Conservation (phyloP, 2,888 invertebrate species). For the Imbricaverruca yamaguchii region DNA sequence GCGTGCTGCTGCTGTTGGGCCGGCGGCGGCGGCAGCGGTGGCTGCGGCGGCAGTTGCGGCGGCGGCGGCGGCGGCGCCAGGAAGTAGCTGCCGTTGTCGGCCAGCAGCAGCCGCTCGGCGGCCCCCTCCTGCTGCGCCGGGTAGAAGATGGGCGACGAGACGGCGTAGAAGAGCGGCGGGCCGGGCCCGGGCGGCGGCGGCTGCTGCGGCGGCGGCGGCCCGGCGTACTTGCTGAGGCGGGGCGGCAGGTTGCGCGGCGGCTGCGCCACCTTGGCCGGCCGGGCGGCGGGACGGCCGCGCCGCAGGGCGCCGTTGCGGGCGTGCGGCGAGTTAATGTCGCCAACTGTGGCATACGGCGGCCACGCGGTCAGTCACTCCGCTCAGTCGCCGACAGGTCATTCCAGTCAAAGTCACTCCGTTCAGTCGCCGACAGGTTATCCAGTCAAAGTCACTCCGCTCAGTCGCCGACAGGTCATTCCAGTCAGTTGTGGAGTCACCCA, state of each 20-base stretch:
- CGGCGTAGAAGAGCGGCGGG: slow-evolving; percentile 2
- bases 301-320: not conserved
- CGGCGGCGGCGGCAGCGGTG: not conserved
- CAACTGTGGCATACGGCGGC: not conserved
- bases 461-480: no score
- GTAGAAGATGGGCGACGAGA: slow-evolving; percentile 1
- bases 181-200: not conserved
- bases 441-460: no score
- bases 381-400: no score
- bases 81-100: slow-evolving; percentile 4
- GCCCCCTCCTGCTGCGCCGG: not conserved
- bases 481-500: no score
- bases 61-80: not conserved
- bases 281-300: slow-evolving; percentile 1
- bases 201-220: not conserved
- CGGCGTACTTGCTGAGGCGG: slow-evolving; percentile 1
- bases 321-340: slow-evolving; percentile 2
- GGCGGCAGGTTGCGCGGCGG: slow-evolving; percentile 14
- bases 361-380: no score
- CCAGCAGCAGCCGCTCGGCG: not conserved
- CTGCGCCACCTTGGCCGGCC: not conserved
- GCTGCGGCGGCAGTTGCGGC: not conserved
- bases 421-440: no score
- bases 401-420: no score
- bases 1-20: not conserved